Evolutionary conservation across 2,113 vertebrate genomes (phyloP).

Genomic region (Tragelaphus buxtoni): DNA sequence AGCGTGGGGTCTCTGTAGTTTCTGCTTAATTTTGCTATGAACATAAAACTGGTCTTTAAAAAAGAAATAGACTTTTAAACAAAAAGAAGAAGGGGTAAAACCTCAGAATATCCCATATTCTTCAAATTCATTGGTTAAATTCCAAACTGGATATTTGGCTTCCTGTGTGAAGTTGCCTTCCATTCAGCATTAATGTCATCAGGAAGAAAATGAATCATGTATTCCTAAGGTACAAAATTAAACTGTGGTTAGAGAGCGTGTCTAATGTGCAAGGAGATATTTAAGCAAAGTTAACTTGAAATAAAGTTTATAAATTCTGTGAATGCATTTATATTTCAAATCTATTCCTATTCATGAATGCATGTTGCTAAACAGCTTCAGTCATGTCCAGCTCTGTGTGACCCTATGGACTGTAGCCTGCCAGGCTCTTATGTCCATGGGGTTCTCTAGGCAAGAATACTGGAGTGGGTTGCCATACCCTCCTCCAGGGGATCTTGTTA

Average conservation of each 20-base stretch:
- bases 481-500: background rate
- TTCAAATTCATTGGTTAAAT: background rate
- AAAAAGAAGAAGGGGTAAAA: background rate
- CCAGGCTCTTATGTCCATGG: background rate
- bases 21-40: background rate
- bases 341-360: background rate
- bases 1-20: background rate
- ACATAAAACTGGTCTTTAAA: background rate
- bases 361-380: background rate
- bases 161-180: background rate
- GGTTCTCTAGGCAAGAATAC: background rate
- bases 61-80: background rate
- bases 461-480: background rate
- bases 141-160: background rate
- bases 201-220: background rate
- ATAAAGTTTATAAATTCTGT: background rate
- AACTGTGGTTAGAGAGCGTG: background rate
- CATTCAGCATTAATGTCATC: background rate
- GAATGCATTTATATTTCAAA: background rate
- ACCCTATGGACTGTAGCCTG: fast-evolving
- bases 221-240: background rate
- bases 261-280: background rate
- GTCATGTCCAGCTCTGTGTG: background rate
- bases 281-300: background rate
- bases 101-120: background rate